phyloP scores from a whole-genome alignment of 2,113 vertebrate genomes.

The Reinhardtius hippoglossoides region DNA sequence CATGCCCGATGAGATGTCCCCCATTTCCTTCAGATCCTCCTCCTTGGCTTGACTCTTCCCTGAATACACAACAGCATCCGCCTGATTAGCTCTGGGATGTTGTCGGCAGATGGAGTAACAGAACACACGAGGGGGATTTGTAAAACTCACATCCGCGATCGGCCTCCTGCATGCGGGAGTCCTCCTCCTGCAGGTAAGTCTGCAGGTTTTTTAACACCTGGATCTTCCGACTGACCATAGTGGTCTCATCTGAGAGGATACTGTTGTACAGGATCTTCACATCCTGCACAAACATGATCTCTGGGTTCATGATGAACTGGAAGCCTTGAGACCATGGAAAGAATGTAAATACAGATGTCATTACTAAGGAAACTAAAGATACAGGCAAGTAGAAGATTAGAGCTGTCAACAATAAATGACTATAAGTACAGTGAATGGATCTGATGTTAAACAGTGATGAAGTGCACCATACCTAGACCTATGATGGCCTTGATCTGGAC shows the following conservation, averaged over 20 bases:
- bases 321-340: slow-evolving; percentile 84
- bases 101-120: not conserved
- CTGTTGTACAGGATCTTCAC: slow-evolving; percentile 96
- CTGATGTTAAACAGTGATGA: not conserved
- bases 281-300: slow-evolving; percentile 95
- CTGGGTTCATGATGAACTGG: slow-evolving; percentile 96
- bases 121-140: not conserved
- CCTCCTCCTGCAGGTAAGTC: slow-evolving; percentile 97
- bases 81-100: not conserved
- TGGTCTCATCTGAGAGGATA: slow-evolving; percentile 90
- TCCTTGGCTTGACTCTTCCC: slow-evolving; percentile 96
- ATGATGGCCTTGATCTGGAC: slow-evolving; percentile 99
- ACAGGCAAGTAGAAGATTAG: not conserved
- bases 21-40: slow-evolving; percentile 99
- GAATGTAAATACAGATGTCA: not conserved
- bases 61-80: slow-evolving; percentile 60
- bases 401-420: not conserved
- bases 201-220: slow-evolving; percentile 98
- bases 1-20: slow-evolving; percentile 99
- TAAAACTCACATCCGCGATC: slow-evolving; percentile 93
- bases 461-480: slow-evolving; percentile 88
- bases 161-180: slow-evolving; percentile 97
- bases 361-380: not conserved
- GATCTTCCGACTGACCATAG: slow-evolving; percentile 92
- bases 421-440: slow-evolving; percentile 3